Conservation (phyloP, 1,140 invertebrate genomes). For the Lepeophtheirus salmonis region DNA sequence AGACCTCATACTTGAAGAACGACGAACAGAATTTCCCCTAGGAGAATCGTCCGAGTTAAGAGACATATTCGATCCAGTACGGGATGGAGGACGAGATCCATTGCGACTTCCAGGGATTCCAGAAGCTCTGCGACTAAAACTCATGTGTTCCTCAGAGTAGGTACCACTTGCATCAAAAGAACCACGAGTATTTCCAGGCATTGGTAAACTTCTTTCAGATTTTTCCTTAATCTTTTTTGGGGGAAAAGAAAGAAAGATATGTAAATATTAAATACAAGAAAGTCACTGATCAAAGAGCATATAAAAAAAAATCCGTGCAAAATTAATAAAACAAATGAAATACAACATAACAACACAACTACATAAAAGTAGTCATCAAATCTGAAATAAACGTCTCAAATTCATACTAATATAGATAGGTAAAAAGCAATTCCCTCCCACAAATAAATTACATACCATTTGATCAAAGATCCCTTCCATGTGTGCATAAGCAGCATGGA, state of each 20-base stretch:
- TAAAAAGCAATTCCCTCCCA: no score
- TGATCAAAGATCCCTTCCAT: not conserved
- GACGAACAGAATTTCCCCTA: slow-evolving; percentile 17
- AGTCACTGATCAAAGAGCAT: no score
- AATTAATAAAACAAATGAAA: not conserved
- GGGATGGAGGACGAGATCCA: slow-evolving; percentile 55
- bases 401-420: no score
- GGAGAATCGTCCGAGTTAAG: slow-evolving; percentile 38
- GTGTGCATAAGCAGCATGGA: not conserved
- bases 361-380: no score
- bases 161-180: slow-evolving; percentile 31
- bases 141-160: slow-evolving; percentile 27
- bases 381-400: no score
- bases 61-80: slow-evolving; percentile 76
- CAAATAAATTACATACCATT: not conserved
- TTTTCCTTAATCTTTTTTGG: slow-evolving; percentile 18
- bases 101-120: slow-evolving; percentile 34
- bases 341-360: not conserved
- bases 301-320: not conserved
- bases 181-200: slow-evolving; percentile 3
- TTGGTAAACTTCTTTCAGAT: slow-evolving; percentile 18
- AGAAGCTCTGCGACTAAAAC: slow-evolving; percentile 38
- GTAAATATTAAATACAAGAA: not conserved
- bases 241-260: not conserved
- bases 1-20: slow-evolving; percentile 12